phyloP scores from a whole-genome alignment of 2,113 vertebrate genomes.

The Nycticorax nycticorax region DNA sequence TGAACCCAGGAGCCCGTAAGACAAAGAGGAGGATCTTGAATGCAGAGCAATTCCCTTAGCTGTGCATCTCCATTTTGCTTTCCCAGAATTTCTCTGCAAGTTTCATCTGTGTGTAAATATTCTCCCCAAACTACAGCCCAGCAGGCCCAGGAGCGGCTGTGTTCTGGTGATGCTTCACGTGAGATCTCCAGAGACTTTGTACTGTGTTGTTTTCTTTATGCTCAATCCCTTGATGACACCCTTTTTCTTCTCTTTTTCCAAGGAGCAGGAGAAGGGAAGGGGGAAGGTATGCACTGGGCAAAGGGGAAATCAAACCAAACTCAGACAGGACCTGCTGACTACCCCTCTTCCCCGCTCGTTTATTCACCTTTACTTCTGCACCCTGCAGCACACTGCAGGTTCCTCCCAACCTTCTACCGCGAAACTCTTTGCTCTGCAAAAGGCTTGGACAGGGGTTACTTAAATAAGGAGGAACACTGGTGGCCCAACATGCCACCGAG shows the following conservation, averaged over 20 bases:
- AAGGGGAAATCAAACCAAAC: neutral
- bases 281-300: neutral
- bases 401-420: neutral
- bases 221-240: neutral
- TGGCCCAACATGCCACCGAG: neutral
- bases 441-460: neutral
- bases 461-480: neutral
- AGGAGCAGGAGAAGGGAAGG: neutral
- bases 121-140: neutral
- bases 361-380: neutral
- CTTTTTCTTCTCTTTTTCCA: neutral
- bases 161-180: neutral
- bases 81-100: neutral
- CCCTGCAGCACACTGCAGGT: neutral
- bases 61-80: neutral
- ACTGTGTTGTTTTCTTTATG: neutral
- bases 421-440: neutral
- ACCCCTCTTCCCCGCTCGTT: neutral
- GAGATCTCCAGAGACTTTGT: neutral
- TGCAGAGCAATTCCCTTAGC: neutral
- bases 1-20: neutral
- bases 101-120: neutral
- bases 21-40: neutral
- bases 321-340: neutral
- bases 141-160: neutral